Evolutionary conservation across 2,113 vertebrate genomes (phyloP).

Genomic region (Dolichallabes microphthalmus): DNA sequence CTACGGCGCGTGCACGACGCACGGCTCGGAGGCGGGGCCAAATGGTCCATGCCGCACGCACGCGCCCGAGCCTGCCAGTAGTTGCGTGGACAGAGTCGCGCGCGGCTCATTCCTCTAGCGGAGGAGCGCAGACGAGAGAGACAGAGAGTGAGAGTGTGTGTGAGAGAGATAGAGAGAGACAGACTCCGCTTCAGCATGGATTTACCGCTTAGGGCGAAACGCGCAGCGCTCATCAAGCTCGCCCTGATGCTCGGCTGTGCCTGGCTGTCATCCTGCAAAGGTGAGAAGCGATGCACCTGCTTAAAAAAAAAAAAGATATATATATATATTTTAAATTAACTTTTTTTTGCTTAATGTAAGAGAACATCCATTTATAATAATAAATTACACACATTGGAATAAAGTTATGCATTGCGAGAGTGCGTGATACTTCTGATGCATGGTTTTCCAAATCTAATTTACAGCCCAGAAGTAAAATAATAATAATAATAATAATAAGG

Average conservation of each 20-base stretch:
- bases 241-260: conserved; percentile 42
- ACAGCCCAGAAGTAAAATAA: neutral
- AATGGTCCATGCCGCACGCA: neutral
- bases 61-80: neutral
- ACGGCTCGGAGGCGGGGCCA: conserved; percentile 3
- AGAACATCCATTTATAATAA: neutral
- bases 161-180: neutral
- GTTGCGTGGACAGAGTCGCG: conserved; percentile 6
- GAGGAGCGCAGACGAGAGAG: neutral
- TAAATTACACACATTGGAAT: neutral
- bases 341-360: neutral
- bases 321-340: too few relatives aligned
- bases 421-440: too few relatives aligned
- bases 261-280: conserved; percentile 46
- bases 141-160: neutral
- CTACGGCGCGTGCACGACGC: conserved; percentile 3
- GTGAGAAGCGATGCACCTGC: conserved; percentile 35
- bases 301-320: neutral
- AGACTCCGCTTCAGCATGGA: conserved; percentile 55
- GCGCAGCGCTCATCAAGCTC: conserved; percentile 49
- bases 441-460: neutral
- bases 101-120: conserved; percentile 8
- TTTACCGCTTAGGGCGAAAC: conserved; percentile 37
- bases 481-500: neutral
- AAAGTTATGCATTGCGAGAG: neutral